phyloP scores from a whole-genome alignment of 2,113 vertebrate species.

The Silurus meridionalis region DNA sequence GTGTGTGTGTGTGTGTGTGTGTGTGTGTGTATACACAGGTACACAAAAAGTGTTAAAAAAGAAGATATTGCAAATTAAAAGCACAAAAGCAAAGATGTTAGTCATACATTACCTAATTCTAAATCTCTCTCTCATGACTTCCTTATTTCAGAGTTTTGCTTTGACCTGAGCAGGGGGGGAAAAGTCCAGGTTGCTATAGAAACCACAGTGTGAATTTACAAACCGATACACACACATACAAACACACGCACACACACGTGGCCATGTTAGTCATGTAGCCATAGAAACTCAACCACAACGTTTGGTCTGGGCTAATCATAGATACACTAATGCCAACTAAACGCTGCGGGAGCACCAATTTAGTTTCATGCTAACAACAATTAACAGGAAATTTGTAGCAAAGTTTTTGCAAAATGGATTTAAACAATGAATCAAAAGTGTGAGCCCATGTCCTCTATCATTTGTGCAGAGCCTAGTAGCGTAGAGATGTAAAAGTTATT shows the following conservation, averaged over 20 bases:
- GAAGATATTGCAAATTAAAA: neutral
- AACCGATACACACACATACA: neutral
- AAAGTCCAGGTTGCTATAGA: slow-evolving; percentile 10
- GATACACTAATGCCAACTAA: too few relatives aligned
- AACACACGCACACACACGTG: neutral
- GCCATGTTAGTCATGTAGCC: neutral
- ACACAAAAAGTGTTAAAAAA: neutral
- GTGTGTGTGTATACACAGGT: neutral
- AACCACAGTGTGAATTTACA: neutral
- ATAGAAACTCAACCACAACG: neutral
- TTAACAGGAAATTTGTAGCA: neutral
- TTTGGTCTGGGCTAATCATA: neutral
- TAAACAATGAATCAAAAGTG: neutral
- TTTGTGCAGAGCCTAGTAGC: neutral
- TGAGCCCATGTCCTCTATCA: neutral
- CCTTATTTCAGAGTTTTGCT: slow-evolving; percentile 23
- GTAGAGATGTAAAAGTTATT: neutral
- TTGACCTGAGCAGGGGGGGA: neutral
- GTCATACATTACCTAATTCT: slow-evolving; percentile 2
- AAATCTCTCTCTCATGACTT: neutral
- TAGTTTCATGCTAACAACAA: neutral
- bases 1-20: slow-evolving; percentile 12
- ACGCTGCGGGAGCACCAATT: neutral
- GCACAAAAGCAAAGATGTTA: neutral
- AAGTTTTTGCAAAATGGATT: neutral